Percentiles rank a stretch among this genome's conserved stretches.
phyloP scores from a whole-genome alignment of 2,797 vertebrate genomes.

The Manis crassicaudata region DNA sequence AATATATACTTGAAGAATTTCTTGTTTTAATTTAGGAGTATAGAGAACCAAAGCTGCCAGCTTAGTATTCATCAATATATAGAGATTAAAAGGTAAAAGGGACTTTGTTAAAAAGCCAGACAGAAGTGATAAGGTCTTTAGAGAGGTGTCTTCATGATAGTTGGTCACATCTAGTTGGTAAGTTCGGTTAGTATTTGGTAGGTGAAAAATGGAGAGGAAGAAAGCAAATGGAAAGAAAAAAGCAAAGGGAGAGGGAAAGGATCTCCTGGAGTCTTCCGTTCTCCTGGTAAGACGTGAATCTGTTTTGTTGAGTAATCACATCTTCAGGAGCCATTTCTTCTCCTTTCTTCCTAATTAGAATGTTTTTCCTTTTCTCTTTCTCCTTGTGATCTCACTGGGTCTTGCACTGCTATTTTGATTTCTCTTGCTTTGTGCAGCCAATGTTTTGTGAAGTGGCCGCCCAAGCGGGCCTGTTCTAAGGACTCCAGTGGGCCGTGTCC shows the following conservation, averaged over 20 bases:
- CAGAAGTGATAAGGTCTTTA: background rate
- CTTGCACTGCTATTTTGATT: background rate
- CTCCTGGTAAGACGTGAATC: background rate
- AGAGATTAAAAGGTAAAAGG: constrained; percentile 18
- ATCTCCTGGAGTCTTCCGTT: background rate
- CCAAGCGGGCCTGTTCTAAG: background rate
- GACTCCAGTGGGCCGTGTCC: background rate
- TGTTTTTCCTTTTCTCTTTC: background rate
- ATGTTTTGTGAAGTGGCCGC: background rate
- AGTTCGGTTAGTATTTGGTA: background rate
- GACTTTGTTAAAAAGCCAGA: background rate
- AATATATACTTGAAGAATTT: background rate
- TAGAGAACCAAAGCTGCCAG: constrained; percentile 32
- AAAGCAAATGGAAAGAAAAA: background rate
- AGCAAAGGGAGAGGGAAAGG: background rate
- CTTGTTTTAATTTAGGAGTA: background rate
- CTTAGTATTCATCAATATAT: background rate
- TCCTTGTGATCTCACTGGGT: background rate
- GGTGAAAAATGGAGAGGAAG: background rate
- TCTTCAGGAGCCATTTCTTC: background rate
- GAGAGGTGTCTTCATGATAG: background rate
- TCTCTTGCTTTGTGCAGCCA: background rate
- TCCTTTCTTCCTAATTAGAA: background rate
- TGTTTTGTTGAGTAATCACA: background rate
- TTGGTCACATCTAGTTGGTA: background rate